Evolutionary conservation across 2,888 invertebrate species (phyloP), one percentile per base, ranked within the genome.

Genomic region (Heteromurus nitidus): DNA sequence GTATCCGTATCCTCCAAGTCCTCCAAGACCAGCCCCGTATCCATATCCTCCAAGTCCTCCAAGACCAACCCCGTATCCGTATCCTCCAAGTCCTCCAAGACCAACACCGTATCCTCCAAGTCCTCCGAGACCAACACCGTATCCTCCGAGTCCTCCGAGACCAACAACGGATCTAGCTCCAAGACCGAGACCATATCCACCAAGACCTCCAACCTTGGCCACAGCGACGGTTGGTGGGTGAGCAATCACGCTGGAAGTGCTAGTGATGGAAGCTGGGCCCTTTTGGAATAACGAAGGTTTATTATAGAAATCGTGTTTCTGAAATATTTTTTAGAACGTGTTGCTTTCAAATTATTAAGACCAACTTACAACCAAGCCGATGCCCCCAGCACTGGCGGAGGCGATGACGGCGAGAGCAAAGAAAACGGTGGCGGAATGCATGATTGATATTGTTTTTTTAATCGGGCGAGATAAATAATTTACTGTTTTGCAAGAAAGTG

Each of bases 391-490:
- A 44, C 55, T 26, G 55, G n/a, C 55, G 24, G 36, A 30, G 50
- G 75, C 69, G 16, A 47, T 53, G 1, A 42, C 18, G 65, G 65
- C 72, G 36, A 80, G 53, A n/a, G 72, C 53, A 24, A 72, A 50
- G 65, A 65, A 70, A 44, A 65, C 44, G 65, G 65, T 65, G 24
- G 65, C 65, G 24, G 65, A 65, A 22, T 65, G 65, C 65, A 65
- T 65, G 42, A n/a, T 36, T 16, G 11, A n/a, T n/a, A n/a, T n/a
- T n/a, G n/a, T n/a, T n/a, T n/a, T n/a, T n/a, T n/a, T n/a, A n/a
- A n/a, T n/a, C n/a, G n/a, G n/a, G n/a, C n/a, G n/a, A n/a, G n/a
- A n/a, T n/a, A n/a, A n/a, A n/a, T n/a, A n/a, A n/a, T n/a, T n/a
- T n/a, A n/a, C n/a, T n/a, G n/a, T n/a, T n/a, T n/a, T n/a, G n/a